phyloP scores from a whole-genome alignment of 2,888 invertebrate species.

The Scaeva pyrastri region DNA sequence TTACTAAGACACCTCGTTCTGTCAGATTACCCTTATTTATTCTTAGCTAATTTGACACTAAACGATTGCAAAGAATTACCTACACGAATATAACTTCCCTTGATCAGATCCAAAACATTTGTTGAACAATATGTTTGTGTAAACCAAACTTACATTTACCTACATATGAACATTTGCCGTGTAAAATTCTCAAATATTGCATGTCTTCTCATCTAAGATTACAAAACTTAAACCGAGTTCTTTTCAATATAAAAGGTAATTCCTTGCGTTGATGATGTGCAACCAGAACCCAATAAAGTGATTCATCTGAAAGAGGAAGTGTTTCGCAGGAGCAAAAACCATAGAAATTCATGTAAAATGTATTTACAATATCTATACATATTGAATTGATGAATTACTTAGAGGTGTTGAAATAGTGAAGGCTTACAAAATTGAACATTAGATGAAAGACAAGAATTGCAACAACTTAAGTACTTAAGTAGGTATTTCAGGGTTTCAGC shows the following conservation, averaged over 20 bases:
- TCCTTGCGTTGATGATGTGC: constrained; percentile 53
- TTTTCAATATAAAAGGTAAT: constrained; percentile 27
- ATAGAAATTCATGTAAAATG: constrained; percentile 50
- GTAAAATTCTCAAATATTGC: constrained; percentile 16
- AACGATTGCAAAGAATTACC: not conserved
- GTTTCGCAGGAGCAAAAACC: not conserved
- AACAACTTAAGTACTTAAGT: no score
- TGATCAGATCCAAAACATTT: not conserved
- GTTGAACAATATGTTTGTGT: not conserved
- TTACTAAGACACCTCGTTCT: no score
- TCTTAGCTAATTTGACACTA: not conserved
- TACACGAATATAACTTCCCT: not conserved
- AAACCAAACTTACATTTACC: not conserved
- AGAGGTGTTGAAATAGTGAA: not conserved
- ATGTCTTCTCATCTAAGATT: constrained; percentile 54
- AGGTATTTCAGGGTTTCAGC: no score
- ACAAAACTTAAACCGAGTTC: constrained; percentile 47
- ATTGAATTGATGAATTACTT: constrained; percentile 5
- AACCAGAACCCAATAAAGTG: constrained; percentile 39
- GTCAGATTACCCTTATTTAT: constrained; percentile 7
- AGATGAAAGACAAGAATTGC: no score
- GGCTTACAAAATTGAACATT: not conserved
- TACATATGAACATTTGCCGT: no score
- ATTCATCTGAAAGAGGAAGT: constrained; percentile 64
- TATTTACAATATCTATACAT: constrained; percentile 23